Conservation (phyloP, 2,797 vertebrate genomes). For the Neoniphon sammara region DNA sequence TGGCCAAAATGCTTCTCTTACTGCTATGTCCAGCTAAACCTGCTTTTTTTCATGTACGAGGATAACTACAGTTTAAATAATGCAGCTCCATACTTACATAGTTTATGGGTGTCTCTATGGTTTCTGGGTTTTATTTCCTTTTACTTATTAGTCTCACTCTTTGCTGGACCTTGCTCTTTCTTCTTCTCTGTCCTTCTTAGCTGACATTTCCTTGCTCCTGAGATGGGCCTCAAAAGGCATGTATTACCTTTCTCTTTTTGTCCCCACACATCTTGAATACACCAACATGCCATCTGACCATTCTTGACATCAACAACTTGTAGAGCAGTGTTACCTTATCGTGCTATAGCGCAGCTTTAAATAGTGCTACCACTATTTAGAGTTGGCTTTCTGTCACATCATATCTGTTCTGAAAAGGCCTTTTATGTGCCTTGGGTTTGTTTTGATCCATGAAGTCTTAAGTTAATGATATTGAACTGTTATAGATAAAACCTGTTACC, state of each 20-base stretch:
- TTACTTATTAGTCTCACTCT: slow-evolving; percentile 55
- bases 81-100: slow-evolving; percentile 30
- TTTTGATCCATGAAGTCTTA: not conserved
- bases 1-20: not conserved
- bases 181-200: slow-evolving; percentile 71
- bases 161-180: slow-evolving; percentile 57
- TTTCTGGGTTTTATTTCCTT: slow-evolving; percentile 64
- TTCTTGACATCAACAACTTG: slow-evolving; percentile 3
- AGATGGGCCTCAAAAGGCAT: slow-evolving; percentile 77
- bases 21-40: slow-evolving; percentile 27
- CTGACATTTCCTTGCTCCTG: slow-evolving; percentile 75
- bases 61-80: slow-evolving; percentile 31
- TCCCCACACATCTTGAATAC: slow-evolving; percentile 22
- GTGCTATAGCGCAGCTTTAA: too few species aligned
- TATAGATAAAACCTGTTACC: not conserved
- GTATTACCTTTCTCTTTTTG: slow-evolving; percentile 66
- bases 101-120: slow-evolving; percentile 45
- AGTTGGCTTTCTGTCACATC: not conserved
- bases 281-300: slow-evolving; percentile 2
- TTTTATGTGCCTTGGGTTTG: not conserved
- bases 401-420: not conserved
- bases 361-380: not conserved
- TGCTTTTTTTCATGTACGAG: slow-evolving; percentile 15
- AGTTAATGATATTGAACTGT: not conserved
- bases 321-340: not conserved